phyloP scores from a whole-genome alignment of 2,888 invertebrate genomes.

The Leptothorax acervorum region DNA sequence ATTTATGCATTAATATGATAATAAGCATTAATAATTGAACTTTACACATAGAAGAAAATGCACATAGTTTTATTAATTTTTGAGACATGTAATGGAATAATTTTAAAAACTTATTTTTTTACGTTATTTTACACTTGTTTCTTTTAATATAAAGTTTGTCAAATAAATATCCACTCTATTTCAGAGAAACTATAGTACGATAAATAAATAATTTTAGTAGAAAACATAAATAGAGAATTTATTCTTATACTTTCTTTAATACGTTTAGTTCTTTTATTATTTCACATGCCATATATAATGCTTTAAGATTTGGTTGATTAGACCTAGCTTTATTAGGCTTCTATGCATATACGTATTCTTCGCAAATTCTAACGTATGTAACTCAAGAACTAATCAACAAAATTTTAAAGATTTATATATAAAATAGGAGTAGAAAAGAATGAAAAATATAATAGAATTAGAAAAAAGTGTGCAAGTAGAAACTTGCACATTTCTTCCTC shows the following conservation, averaged over 20 bases:
- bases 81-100: not conserved
- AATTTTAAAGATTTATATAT: too few species aligned
- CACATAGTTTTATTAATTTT: conserved; percentile 18
- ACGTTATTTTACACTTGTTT: not conserved
- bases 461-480: too few species aligned
- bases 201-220: not conserved
- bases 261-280: conserved; percentile 7
- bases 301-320: too few species aligned
- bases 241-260: not conserved
- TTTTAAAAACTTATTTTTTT: conserved; percentile 4
- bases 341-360: too few species aligned
- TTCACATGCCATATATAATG: conserved; percentile 4
- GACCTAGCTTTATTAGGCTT: too few species aligned
- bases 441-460: too few species aligned
- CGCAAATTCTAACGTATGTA: too few species aligned
- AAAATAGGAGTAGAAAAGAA: too few species aligned
- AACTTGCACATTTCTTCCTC: too few species aligned
- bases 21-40: not conserved
- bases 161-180: not conserved
- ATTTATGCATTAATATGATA: not conserved
- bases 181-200: not conserved
- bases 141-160: not conserved
- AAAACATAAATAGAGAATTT: not conserved
- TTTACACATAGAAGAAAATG: not conserved
- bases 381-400: too few species aligned